Percentiles rank a stretch among this genome's conserved stretches.
phyloP scores from a whole-genome alignment of 2,797 vertebrate species.

The Delichon dasypus region DNA sequence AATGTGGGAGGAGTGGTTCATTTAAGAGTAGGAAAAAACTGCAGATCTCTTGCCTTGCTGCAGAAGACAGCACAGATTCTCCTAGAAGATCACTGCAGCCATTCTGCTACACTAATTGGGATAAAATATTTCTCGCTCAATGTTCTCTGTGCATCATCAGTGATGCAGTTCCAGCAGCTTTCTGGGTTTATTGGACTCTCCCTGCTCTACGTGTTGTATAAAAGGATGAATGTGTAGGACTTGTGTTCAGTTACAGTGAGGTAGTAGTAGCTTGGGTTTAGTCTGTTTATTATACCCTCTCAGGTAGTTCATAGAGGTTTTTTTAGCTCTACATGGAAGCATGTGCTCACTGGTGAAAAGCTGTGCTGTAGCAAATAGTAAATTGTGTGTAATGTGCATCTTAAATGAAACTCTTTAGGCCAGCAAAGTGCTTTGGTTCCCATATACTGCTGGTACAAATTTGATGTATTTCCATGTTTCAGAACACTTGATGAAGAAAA shows the following conservation, averaged over 20 bases:
- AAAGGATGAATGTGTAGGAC: neutral
- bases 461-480: neutral
- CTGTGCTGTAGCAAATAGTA: neutral
- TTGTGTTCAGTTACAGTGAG: neutral
- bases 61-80: neutral
- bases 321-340: neutral
- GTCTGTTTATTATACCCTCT: neutral
- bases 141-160: neutral
- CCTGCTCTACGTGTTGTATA: neutral
- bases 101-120: neutral
- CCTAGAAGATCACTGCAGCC: neutral
- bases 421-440: neutral
- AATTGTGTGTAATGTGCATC: neutral
- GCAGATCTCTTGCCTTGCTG: neutral
- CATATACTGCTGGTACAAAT: neutral
- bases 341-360: neutral
- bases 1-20: neutral
- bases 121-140: neutral
- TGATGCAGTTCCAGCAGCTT: neutral
- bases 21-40: neutral
- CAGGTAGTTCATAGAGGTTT: neutral
- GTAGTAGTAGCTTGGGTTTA: neutral
- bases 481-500: neutral
- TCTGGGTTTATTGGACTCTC: neutral
- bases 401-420: neutral